Conservation (phyloP, 2,797 vertebrate genomes). For the Eulemur rubriventer region DNA sequence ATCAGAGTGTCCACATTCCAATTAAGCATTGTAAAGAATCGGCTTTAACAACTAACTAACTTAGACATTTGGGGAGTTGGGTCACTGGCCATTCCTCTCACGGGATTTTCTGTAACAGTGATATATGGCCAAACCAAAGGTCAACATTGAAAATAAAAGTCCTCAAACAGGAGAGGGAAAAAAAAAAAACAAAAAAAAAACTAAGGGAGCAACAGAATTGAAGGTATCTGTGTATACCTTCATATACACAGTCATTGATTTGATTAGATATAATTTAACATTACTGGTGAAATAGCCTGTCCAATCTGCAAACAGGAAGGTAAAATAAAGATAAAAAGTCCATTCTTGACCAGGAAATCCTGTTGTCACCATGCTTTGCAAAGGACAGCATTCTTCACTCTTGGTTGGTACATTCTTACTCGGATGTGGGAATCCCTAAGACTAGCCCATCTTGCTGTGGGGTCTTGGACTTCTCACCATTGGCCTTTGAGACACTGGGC, state of each 20-base stretch:
- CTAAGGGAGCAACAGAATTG: background rate
- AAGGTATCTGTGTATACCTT: background rate
- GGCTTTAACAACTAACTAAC: slow-evolving; percentile 55
- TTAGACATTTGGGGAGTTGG: background rate
- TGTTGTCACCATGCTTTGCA: slow-evolving; percentile 38
- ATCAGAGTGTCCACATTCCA: slow-evolving; percentile 64
- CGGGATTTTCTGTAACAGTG: slow-evolving; percentile 46
- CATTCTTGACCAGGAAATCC: slow-evolving; percentile 52
- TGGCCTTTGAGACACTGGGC: slow-evolving; percentile 46
- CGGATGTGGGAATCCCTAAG: background rate
- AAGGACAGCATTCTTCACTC: background rate
- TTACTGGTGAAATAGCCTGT: background rate
- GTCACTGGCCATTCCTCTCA: background rate
- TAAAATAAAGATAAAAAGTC: background rate
- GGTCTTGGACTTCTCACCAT: slow-evolving; percentile 37
- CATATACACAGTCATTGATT: background rate
- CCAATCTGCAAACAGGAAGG: slow-evolving; percentile 61
- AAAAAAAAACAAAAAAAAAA: background rate
- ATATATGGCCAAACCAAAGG: slow-evolving; percentile 45
- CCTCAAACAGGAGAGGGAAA: background rate
- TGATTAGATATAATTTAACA: slow-evolving; percentile 32
- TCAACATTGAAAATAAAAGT: background rate
- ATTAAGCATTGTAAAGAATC: background rate
- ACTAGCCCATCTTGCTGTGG: slow-evolving; percentile 34
- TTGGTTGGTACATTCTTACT: background rate